Conservation (phyloP, 1,140 invertebrate genomes). For the Cotesia vestalis region DNA sequence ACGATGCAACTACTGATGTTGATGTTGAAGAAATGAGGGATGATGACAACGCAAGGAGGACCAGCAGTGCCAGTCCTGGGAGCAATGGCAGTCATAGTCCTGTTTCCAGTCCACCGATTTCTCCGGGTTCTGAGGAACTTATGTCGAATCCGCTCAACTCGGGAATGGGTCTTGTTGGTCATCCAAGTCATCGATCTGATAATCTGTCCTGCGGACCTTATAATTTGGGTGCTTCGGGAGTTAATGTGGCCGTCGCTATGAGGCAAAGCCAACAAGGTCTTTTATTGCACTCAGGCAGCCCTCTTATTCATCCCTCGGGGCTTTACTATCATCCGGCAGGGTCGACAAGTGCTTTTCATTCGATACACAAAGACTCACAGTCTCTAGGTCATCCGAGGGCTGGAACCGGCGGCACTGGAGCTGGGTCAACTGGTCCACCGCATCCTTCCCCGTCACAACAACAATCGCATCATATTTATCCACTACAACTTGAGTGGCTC, state of each 20-base stretch:
- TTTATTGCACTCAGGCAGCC: slow-evolving; percentile 56
- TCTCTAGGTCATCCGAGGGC: slow-evolving; percentile 54
- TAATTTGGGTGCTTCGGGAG: slow-evolving; percentile 35
- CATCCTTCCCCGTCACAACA: slow-evolving; percentile 51
- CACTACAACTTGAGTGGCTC: slow-evolving; percentile 85
- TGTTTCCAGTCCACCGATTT: slow-evolving; percentile 60
- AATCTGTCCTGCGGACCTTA: slow-evolving; percentile 45
- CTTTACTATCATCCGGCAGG: slow-evolving; percentile 58
- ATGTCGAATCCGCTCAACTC: slow-evolving; percentile 23
- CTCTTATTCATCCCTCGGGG: slow-evolving; percentile 57
- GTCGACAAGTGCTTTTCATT: slow-evolving; percentile 58
- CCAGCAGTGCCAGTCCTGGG: slow-evolving; percentile 58
- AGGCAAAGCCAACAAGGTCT: slow-evolving; percentile 57
- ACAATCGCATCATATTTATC: slow-evolving; percentile 72
- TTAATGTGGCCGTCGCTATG: slow-evolving; percentile 45
- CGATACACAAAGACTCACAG: slow-evolving; percentile 62
- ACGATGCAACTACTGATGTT: slow-evolving; percentile 35
- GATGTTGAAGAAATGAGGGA: slow-evolving; percentile 40
- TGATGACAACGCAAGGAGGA: slow-evolving; percentile 32
- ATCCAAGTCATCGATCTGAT: slow-evolving; percentile 36
- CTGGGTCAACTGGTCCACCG: slow-evolving; percentile 12
- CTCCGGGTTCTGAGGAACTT: slow-evolving; percentile 59
- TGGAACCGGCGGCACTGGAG: slow-evolving; percentile 43
- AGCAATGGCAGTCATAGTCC: slow-evolving; percentile 59
- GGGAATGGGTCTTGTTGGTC: slow-evolving; percentile 41